Conservation (phyloP, 2,797 vertebrate species). For the Xenentodon cancila region DNA sequence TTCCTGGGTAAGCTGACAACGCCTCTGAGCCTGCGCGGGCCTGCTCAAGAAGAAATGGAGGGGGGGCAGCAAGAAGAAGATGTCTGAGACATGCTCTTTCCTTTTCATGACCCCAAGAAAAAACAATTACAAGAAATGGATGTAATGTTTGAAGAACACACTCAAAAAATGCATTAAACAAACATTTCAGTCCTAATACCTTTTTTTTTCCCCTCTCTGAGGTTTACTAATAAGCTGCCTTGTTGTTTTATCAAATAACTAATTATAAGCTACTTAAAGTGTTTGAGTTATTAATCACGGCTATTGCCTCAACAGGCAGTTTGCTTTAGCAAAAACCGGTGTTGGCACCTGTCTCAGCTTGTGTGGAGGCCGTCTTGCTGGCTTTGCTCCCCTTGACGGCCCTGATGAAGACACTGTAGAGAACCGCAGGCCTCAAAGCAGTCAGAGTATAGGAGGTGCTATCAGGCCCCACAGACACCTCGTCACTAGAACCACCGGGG, state of each 20-base stretch:
- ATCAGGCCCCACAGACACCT: constrained; percentile 76
- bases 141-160: background rate
- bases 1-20: background rate
- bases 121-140: background rate
- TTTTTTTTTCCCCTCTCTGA: too few relatives aligned
- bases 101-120: background rate
- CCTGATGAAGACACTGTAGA: constrained; percentile 83
- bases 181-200: background rate
- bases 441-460: constrained; percentile 73
- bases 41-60: background rate
- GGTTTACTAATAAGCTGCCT: background rate
- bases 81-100: background rate
- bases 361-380: constrained; percentile 77
- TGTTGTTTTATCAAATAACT: background rate
- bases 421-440: constrained; percentile 78
- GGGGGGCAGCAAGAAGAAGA: background rate
- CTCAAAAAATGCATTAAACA: background rate
- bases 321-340: background rate
- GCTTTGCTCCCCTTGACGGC: constrained; percentile 77
- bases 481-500: constrained; percentile 70
- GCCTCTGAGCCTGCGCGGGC: background rate
- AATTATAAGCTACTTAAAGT: background rate
- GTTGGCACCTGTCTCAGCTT: constrained; percentile 63
- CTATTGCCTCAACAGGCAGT: background rate
- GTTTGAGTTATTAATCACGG: background rate